phyloP scores from a whole-genome alignment of 2,113 vertebrate genomes.

The Psephotus haematonotus region DNA sequence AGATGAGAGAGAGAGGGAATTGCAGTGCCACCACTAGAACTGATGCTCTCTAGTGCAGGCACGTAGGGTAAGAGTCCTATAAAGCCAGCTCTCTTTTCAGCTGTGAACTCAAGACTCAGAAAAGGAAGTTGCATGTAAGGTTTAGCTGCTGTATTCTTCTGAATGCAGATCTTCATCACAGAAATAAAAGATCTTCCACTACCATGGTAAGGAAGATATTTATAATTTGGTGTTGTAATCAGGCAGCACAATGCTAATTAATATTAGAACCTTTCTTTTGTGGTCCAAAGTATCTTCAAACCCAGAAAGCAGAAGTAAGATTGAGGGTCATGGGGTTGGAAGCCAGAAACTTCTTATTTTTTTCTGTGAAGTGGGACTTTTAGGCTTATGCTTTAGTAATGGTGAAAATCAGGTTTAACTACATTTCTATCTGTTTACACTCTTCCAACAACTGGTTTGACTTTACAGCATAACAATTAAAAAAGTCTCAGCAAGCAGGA shows the following conservation, averaged over 20 bases:
- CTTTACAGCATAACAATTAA: neutral
- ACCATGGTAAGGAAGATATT: neutral
- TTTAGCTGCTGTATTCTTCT: neutral
- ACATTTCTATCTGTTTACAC: constrained; percentile 2
- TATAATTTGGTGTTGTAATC: neutral
- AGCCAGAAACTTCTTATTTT: neutral
- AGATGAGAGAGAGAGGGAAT: neutral
- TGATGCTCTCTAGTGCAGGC: neutral
- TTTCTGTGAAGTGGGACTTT: neutral
- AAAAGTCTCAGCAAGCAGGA: neutral
- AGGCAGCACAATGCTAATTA: neutral
- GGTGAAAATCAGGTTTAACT: constrained; percentile 51
- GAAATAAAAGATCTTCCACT: neutral
- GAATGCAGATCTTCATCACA: neutral
- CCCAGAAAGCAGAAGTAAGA: neutral
- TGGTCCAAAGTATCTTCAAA: neutral
- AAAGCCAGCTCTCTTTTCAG: neutral
- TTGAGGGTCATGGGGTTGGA: neutral
- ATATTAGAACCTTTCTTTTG: neutral
- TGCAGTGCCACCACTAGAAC: rapidly evolving
- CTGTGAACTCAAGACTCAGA: neutral
- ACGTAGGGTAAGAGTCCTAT: neutral
- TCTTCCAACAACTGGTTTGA: neutral
- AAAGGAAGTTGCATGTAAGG: neutral
- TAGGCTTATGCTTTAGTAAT: neutral